Evolutionary conservation across 1,140 invertebrate species (phyloP).

Genomic region (Heliothis virescens): DNA sequence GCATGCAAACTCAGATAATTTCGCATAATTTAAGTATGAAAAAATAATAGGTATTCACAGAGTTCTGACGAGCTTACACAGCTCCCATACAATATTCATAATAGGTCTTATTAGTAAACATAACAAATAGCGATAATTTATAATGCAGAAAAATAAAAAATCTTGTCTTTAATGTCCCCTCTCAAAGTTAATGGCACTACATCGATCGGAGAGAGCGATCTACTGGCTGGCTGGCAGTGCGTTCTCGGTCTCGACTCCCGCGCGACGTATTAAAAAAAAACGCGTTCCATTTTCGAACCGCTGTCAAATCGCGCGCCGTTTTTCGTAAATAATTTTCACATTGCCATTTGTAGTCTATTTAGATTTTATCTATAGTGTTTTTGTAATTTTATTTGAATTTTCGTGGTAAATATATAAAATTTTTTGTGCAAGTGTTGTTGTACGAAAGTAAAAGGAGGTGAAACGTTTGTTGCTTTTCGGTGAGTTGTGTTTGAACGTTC

Average conservation of each 20-base stretch:
- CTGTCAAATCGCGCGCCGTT: constrained; percentile 63
- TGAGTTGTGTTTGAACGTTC: constrained; percentile 59
- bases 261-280: constrained; percentile 59
- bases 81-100: too few relatives aligned
- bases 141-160: not conserved
- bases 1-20: too few relatives aligned
- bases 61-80: too few relatives aligned
- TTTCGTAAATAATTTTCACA: constrained; percentile 52
- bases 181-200: constrained; percentile 68
- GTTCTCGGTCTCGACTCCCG: constrained; percentile 56
- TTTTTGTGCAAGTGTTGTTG: constrained; percentile 64
- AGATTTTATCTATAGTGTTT: constrained; percentile 35
- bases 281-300: constrained; percentile 58
- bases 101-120: not conserved
- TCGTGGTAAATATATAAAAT: constrained; percentile 40
- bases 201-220: constrained; percentile 70
- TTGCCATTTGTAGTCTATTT: constrained; percentile 39
- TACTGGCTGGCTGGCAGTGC: constrained; percentile 65
- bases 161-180: constrained; percentile 54
- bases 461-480: constrained; percentile 63
- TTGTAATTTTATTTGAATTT: constrained; percentile 42
- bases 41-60: too few relatives aligned
- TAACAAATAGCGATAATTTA: not conserved
- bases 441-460: constrained; percentile 73
- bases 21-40: too few relatives aligned